Evolutionary conservation across 2,797 vertebrate genomes (phyloP), one percentile per base, ranked within the genome.

Genomic region (Antennarius maculatus): DNA sequence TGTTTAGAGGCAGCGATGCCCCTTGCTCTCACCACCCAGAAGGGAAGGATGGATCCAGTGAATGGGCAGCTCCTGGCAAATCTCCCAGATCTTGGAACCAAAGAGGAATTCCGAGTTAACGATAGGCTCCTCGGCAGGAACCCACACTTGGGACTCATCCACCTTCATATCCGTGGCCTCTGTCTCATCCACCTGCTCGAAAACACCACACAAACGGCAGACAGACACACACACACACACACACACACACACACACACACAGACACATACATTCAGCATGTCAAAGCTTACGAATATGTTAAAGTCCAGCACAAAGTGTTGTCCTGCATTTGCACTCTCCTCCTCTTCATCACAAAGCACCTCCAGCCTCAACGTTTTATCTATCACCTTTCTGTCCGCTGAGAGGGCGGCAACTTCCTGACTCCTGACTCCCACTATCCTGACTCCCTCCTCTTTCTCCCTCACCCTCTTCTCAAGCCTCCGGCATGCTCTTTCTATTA

Each of bases 41-140:
- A 93, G 91, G 0, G 93, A 94, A 41, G 96, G 95, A 76, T 96
- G 94, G 75, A 98, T 97, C 97, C 97, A 99, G 88, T 98, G 96
- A 80, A 96, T 93, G 74, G 95, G 96, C 80, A 97, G 89, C 1
- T 97, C 95, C 84, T 95, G 93, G 90, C 97, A 99, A 71, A 98
- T 93, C 86, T 98, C 96, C 91, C 95, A 95, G 85, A 99, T 97
- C 89, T 94, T 97, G 84, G 97, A 97, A 86, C 91, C 91, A 73
- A 94, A 95, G 77, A 99, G 94, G 90, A 99, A 98, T 56, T 94
- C 94, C 60, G 91, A 92, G 86, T 96, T 96, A 90, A 94, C 91
- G 84, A 98, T 95, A 59, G 97, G 95, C 71, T 96, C 94, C 89
- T 97, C 94, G 3, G 93, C 94, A 41, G 97, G 96, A 69, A 99